Evolutionary conservation across 2,797 vertebrate genomes (phyloP).

Genomic region (Phoebastria nigripes): DNA sequence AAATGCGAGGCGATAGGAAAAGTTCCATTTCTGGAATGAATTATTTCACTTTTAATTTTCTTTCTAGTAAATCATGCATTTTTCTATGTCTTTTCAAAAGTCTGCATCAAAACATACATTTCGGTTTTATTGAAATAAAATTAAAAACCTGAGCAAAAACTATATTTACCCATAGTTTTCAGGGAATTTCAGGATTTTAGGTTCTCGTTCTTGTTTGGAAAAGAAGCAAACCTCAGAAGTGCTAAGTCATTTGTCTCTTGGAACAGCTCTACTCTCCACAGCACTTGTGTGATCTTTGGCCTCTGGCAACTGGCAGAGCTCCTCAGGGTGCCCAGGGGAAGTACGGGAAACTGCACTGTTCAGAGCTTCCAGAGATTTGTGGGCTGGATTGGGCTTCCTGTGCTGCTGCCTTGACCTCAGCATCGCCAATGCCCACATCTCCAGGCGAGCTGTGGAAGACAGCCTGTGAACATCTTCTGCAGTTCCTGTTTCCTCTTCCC

Average conservation of each 20-base stretch:
- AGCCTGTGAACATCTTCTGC: not conserved
- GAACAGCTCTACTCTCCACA: not conserved
- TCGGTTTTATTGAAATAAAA: not conserved
- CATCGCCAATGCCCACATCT: not conserved
- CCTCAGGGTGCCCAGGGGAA: not conserved
- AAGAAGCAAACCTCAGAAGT: not conserved
- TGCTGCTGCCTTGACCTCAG: not conserved
- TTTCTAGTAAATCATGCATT: not conserved
- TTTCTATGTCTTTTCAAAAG: not conserved
- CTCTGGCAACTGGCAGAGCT: not conserved
- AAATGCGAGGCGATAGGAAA: not conserved
- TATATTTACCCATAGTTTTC: not conserved
- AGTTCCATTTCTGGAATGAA: not conserved
- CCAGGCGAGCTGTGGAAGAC: not conserved
- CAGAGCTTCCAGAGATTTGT: not conserved
- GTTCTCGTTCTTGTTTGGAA: not conserved
- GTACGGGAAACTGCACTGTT: not conserved
- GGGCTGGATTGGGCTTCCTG: not conserved
- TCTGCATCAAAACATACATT: not conserved
- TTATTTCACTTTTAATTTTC: not conserved
- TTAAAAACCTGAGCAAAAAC: not conserved
- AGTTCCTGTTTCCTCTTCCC: not conserved
- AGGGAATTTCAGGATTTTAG: not conserved
- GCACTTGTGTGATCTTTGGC: constrained; percentile 17
- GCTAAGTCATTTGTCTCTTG: not conserved